Evolutionary conservation across 1,140 invertebrate genomes (phyloP), one percentile per base, ranked within the genome.

Genomic region (Mycetomoellerius zeteki): DNA sequence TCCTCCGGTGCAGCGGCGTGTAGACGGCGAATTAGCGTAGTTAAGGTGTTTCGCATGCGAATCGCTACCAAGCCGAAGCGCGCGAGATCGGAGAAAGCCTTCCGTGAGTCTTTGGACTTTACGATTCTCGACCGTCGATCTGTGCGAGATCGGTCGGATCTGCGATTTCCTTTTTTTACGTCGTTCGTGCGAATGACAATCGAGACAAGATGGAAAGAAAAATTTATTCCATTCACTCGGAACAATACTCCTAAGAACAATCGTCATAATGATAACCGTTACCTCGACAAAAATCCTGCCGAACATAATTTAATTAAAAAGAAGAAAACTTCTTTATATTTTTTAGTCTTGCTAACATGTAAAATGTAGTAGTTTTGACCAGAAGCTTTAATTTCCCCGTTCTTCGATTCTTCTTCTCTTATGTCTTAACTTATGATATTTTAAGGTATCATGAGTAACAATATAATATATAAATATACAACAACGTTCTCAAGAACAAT

Each of bases 11-110:
- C 54, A 52, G 37, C 37, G 37, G 10, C 16, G 54, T 75, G 54
- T 71, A 52, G 67, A 72, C 62, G 62, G 65, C 72, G 85, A 84
- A 87, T 90, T 87, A 90, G 56, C 72, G 88, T 76, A 60, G 62
- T 90, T 82, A 69, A 89, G 58, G 30, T 60, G 76, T 76, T 86
- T 82, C 43, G 71, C 81, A 67, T 71, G 37, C 69, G 60, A 76
- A 81, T 86, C 62, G 85, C 78, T 77, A 72, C 37, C 58, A 85
- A 52, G 52, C 50, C 52, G 67, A 56, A 27, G 3, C 33, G n/a
- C 33, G n/a, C 54, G 21, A 62, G 52, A n/a, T 47, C n/a, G 69
- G 87, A 58, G 67, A 73, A 62, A 78, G 71, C 62, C 12, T 27
- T 7, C n/a, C 33, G n/a, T 21, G 30, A 30, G 12, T 12, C 33